Evolutionary conservation across 2,113 vertebrate species (phyloP).

Genomic region (Madoqua kirkii): DNA sequence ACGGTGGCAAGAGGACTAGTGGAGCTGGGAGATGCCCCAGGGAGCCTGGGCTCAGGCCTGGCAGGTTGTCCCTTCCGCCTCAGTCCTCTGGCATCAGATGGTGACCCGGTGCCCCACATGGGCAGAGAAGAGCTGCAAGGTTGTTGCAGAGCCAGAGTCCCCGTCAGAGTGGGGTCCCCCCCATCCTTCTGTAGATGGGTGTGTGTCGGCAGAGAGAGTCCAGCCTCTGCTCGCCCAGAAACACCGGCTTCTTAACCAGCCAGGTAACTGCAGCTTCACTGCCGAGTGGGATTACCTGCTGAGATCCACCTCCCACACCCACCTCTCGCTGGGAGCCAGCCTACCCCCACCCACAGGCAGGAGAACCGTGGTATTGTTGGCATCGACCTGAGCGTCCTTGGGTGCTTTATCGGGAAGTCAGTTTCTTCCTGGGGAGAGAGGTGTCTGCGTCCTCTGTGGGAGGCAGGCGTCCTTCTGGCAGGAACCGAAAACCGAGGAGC

Average conservation of each 20-base stretch:
- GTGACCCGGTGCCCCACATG: not conserved
- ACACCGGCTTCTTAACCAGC: not conserved
- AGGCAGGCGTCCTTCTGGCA: not conserved
- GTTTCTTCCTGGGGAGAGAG: slow-evolving; percentile 51
- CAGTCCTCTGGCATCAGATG: no score
- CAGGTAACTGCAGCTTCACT: not conserved
- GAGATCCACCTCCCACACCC: slow-evolving; percentile 22
- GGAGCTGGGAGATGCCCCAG: rapidly evolving
- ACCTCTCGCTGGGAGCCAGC: slow-evolving; percentile 50
- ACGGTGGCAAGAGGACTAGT: rapidly evolving
- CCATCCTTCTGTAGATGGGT: not conserved
- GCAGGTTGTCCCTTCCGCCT: not conserved
- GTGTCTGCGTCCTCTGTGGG: not conserved
- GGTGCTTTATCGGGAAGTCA: slow-evolving; percentile 62
- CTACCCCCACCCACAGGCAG: slow-evolving; percentile 68
- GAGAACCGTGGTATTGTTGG: slow-evolving; percentile 65
- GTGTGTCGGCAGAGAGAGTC: not conserved
- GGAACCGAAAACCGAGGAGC: rapidly evolving
- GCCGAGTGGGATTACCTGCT: not conserved
- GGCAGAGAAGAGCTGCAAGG: not conserved
- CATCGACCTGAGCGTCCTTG: slow-evolving; percentile 64
- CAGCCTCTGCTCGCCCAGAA: not conserved
- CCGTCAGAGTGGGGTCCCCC: not conserved
- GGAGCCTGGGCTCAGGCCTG: not conserved
- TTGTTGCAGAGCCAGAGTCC: not conserved